Conservation (phyloP, 2,113 vertebrate genomes). For the Meleagris gallopavo region DNA sequence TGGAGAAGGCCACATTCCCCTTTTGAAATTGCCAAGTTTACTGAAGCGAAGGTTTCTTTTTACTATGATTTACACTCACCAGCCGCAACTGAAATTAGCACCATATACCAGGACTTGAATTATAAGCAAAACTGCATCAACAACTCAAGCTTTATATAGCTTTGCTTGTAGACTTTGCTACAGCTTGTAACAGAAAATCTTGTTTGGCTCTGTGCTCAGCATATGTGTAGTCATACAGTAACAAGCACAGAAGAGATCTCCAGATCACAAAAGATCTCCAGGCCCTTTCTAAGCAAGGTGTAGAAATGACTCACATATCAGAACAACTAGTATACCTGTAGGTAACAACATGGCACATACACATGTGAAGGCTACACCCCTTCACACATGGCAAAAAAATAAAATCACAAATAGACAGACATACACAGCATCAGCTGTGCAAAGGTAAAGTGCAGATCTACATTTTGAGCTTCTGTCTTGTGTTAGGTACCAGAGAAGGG, state of each 20-base stretch:
- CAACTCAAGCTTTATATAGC: neutral
- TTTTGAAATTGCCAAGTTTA: neutral
- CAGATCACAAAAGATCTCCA: neutral
- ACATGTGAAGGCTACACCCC: neutral
- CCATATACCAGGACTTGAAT: neutral
- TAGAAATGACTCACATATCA: neutral
- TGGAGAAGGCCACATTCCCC: neutral
- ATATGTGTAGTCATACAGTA: neutral
- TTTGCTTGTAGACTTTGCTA: neutral
- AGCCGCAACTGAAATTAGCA: neutral
- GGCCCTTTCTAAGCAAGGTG: neutral
- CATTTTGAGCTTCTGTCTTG: neutral
- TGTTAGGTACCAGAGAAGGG: neutral
- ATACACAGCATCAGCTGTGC: neutral
- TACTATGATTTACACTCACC: neutral
- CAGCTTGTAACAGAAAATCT: neutral
- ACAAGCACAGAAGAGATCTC: neutral
- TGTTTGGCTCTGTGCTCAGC: neutral
- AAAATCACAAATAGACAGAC: no score
- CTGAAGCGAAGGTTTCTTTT: neutral
- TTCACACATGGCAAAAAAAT: neutral
- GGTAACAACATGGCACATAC: neutral
- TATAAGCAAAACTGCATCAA: neutral
- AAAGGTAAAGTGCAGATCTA: neutral
- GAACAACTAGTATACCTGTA: neutral